Evolutionary conservation across 2,113 vertebrate species (phyloP).

Genomic region (Poicephalus meyeri): DNA sequence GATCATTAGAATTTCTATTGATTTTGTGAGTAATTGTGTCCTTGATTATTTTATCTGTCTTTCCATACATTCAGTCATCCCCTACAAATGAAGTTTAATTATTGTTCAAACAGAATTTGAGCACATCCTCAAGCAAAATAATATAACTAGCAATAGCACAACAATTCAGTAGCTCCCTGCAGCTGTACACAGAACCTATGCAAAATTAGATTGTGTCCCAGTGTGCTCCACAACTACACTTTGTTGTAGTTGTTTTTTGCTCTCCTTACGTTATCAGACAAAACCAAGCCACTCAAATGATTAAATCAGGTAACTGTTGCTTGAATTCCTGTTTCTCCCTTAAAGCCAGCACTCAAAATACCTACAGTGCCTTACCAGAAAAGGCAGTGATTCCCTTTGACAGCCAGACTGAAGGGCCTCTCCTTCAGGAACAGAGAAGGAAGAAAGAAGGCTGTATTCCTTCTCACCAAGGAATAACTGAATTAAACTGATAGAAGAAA

Average conservation of each 20-base stretch:
- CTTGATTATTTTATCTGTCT: conserved; percentile 29
- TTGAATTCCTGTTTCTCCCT: neutral
- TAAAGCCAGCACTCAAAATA: neutral
- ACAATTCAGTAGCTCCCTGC: neutral
- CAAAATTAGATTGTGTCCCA: neutral
- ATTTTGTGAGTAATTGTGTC: conserved; percentile 25
- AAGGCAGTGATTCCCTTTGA: neutral
- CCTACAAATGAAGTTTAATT: conserved; percentile 37
- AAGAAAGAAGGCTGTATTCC: neutral
- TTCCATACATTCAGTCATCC: neutral
- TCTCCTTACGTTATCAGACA: neutral
- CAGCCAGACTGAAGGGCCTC: neutral
- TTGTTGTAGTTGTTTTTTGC: neutral
- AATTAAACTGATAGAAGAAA: neutral
- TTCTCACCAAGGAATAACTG: accelerated
- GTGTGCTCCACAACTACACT: neutral
- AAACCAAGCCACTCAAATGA: neutral
- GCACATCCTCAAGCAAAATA: conserved; percentile 13
- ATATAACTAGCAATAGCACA: neutral
- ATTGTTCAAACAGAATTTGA: conserved; percentile 9
- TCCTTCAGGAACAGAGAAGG: neutral
- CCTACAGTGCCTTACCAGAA: neutral
- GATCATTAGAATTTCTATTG: conserved; percentile 22
- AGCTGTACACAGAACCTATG: neutral
- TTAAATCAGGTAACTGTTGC: neutral